phyloP scores from a whole-genome alignment of 2,113 vertebrate genomes.

The Eulacestoma nigropectus region DNA sequence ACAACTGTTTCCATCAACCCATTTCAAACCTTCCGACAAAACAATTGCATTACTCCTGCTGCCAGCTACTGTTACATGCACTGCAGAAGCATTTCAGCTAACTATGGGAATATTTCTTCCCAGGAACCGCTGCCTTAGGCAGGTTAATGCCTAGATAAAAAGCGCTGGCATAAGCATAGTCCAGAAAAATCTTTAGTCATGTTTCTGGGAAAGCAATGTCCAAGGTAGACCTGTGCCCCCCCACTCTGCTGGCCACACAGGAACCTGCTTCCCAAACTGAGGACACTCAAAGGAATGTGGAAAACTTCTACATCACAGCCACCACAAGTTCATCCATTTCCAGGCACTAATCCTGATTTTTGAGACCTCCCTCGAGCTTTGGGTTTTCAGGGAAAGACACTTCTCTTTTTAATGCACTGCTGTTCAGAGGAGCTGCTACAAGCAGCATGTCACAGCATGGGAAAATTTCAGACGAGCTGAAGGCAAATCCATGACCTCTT shows the following conservation, averaged over 20 bases:
- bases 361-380: neutral
- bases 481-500: neutral
- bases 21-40: neutral
- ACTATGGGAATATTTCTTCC: neutral
- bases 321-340: neutral
- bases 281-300: too few species aligned
- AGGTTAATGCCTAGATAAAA: neutral
- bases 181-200: neutral
- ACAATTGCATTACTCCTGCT: neutral
- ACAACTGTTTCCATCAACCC: neutral
- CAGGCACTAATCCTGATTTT: neutral
- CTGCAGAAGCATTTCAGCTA: neutral
- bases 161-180: neutral
- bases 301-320: neutral
- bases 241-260: rapidly evolving
- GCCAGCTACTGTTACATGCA: neutral
- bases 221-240: neutral
- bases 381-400: neutral
- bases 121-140: neutral
- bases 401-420: neutral
- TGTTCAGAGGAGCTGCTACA: neutral
- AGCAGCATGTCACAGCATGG: neutral
- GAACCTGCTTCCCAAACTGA: neutral
- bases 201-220: neutral
- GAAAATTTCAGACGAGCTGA: neutral